phyloP scores from a whole-genome alignment of 1,140 invertebrate genomes.

The Sogatella furcifera region DNA sequence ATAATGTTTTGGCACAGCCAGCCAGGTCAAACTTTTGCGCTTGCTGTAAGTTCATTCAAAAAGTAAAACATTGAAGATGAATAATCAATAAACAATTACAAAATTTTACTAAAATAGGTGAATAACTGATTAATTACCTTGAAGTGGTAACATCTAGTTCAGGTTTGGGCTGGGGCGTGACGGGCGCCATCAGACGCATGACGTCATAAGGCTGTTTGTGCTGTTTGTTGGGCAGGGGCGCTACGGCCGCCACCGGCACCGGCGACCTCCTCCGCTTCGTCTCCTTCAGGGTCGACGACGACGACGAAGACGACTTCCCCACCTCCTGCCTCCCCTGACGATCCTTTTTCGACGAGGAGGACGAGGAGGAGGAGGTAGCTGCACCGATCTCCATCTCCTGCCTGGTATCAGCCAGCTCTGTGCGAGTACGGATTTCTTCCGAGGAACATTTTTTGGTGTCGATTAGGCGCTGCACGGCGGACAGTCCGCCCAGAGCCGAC shows the following conservation, averaged over 20 bases:
- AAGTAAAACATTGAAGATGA: too few relatives aligned
- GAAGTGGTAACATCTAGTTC: not conserved
- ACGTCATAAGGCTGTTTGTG: constrained; percentile 27
- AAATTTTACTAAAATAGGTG: too few relatives aligned
- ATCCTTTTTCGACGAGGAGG: constrained; percentile 10
- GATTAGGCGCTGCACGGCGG: constrained; percentile 28
- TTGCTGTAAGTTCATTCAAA: too few relatives aligned
- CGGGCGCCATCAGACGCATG: too few relatives aligned
- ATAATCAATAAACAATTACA: too few relatives aligned
- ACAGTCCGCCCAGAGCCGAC: constrained; percentile 9
- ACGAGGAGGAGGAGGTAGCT: too few relatives aligned
- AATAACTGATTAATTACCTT: not conserved
- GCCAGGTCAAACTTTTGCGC: too few relatives aligned
- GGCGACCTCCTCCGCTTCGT: constrained; percentile 12
- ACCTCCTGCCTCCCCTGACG: constrained; percentile 6
- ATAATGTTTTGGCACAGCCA: too few relatives aligned
- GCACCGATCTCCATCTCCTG: constrained; percentile 27
- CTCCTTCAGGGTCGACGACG: too few relatives aligned
- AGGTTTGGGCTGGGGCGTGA: not conserved
- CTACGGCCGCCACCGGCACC: constrained; percentile 22
- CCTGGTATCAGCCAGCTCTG: constrained; percentile 44
- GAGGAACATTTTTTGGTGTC: constrained; percentile 21
- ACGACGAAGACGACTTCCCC: too few relatives aligned
- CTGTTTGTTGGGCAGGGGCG: constrained; percentile 31
- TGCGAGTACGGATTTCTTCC: constrained; percentile 37